A percentile compares a stretch with the other conserved stretches of the same genome.
Conservation (phyloP, 2,797 vertebrate species). For the Kryptopterus vitreolus region DNA sequence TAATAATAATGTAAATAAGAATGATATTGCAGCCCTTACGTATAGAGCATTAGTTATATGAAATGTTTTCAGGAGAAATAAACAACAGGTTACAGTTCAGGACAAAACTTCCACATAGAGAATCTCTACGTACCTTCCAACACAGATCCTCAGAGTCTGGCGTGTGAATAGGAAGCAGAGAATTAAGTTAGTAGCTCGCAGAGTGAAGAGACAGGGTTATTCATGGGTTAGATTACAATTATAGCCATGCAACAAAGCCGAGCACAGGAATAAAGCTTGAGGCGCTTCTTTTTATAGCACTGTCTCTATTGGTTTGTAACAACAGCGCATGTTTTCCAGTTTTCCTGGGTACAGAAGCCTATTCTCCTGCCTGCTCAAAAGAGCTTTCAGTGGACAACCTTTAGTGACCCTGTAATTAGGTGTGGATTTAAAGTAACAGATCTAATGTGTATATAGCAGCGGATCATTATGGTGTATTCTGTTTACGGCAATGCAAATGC, state of each 20-base stretch:
- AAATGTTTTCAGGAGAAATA: background rate
- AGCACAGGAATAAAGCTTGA: slow-evolving; percentile 15
- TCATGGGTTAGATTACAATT: slow-evolving; percentile 37
- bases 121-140: slow-evolving; percentile 85
- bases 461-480: background rate
- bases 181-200: slow-evolving; percentile 80
- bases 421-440: background rate
- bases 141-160: slow-evolving; percentile 92
- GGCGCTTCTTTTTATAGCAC: slow-evolving; percentile 14
- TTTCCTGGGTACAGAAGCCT: background rate
- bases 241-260: slow-evolving; percentile 46
- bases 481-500: background rate
- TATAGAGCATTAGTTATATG: background rate
- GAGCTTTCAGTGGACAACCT: background rate
- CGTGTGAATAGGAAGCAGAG: slow-evolving; percentile 83
- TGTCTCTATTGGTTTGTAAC: background rate
- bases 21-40: background rate
- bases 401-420: background rate
- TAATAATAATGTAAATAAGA: too few species aligned
- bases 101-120: background rate
- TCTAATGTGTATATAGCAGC: background rate
- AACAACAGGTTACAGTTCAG: background rate
- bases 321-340: background rate
- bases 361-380: background rate
- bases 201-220: slow-evolving; percentile 32